Conservation (phyloP, 2,888 invertebrate species). For the Scaptomyza polygonia region DNA sequence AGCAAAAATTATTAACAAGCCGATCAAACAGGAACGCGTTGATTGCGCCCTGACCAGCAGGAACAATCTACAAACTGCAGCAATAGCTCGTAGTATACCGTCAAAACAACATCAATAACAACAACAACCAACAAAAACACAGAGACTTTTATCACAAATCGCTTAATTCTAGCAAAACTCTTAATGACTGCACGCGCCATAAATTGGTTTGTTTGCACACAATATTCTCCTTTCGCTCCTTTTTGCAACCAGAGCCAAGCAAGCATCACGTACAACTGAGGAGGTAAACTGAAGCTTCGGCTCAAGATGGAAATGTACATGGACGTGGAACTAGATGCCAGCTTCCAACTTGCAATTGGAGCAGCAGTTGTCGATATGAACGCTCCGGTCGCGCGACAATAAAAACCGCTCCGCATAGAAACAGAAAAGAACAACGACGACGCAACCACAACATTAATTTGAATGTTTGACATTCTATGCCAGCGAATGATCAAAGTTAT, state of each 20-base stretch:
- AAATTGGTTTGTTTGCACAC: conserved; percentile 35
- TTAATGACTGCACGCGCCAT: conserved; percentile 71
- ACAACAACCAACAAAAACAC: too few relatives aligned
- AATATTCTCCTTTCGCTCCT: conserved; percentile 41
- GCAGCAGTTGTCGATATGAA: not conserved
- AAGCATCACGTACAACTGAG: conserved; percentile 22
- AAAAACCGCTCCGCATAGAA: conserved; percentile 16
- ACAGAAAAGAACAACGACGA: conserved; percentile 7
- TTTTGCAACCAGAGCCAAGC: conserved; percentile 51
- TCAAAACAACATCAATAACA: not conserved
- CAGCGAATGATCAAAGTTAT: conserved; percentile 62
- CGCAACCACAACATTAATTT: conserved; percentile 53
- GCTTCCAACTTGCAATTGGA: conserved; percentile 20
- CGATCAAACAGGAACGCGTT: conserved; percentile 7
- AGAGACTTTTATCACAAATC: conserved; percentile 3
- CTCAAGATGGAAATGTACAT: not conserved
- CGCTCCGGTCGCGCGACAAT: conserved; percentile 47
- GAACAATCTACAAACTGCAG: conserved; percentile 1
- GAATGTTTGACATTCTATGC: conserved; percentile 69
- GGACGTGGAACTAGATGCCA: conserved; percentile 9
- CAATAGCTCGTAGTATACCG: conserved; percentile 1
- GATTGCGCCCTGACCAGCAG: conserved; percentile 23
- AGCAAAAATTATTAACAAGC: conserved; percentile 45
- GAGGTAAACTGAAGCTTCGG: not conserved
- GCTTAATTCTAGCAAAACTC: conserved; percentile 59